Percentiles rank a stretch among this genome's conserved stretches.
phyloP scores from a whole-genome alignment of 1,140 invertebrate genomes.

The Orchestia grillus region DNA sequence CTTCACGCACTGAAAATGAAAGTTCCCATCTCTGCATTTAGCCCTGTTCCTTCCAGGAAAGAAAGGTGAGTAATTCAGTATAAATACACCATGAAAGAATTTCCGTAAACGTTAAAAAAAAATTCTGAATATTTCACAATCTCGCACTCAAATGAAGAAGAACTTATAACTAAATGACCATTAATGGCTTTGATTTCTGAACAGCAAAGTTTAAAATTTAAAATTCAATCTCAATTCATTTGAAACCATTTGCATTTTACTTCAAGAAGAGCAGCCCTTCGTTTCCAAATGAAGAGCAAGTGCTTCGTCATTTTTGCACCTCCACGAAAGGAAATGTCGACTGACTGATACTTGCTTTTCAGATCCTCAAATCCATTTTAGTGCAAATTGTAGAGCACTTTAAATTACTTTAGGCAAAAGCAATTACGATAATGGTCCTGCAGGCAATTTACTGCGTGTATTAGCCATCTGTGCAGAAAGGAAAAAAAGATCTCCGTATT shows the following conservation, averaged over 20 bases:
- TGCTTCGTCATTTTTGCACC: background rate
- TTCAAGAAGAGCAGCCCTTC: background rate
- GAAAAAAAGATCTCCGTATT: background rate
- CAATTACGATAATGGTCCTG: background rate
- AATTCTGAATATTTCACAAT: background rate
- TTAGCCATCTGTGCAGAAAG: conserved; percentile 51
- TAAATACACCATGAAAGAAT: background rate
- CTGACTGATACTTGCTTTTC: background rate
- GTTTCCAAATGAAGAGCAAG: background rate
- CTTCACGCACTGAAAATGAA: background rate
- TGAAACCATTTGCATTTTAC: background rate
- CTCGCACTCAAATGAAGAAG: background rate
- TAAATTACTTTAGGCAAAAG: conserved; percentile 10
- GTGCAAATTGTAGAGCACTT: background rate
- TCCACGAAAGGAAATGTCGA: background rate
- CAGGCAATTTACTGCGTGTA: conserved; percentile 19
- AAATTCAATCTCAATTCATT: background rate
- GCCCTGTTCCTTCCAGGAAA: background rate
- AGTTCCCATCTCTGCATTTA: background rate
- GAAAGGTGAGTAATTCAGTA: background rate
- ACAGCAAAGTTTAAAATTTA: background rate
- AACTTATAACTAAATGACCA: background rate
- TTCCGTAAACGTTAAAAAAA: background rate
- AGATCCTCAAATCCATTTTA: background rate
- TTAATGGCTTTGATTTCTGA: no score